Base-by-base conservation (phyloP, 2,113 vertebrate species). In the Irena cyanogastra region DNA sequence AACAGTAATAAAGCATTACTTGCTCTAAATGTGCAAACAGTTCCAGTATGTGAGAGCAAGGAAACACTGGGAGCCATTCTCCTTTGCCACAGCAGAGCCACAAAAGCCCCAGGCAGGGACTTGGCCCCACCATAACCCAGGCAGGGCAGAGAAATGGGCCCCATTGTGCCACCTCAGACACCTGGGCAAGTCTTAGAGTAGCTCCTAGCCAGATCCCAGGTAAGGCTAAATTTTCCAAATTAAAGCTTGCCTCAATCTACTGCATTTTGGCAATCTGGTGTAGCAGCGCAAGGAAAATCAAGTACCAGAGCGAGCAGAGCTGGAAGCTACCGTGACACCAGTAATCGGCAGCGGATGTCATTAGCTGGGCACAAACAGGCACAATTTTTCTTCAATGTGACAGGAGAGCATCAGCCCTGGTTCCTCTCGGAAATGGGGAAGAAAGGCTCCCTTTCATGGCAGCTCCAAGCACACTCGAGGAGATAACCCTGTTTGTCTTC, bases 1-100 rank as follows among this genome's bases (percentile, higher is more conserved):
- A 91, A 60, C 50, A 57, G 88, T 11, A 91, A 78, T 87, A 91
- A 95, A 95, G 80, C 61, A 69, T 35, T 94, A 78, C 71, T 94
- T 96, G 65, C 89, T 76, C 30, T 84, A 97, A 93, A 94, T 22
- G 28, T 22, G 76, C 87, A 79, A 92, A 77, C 68, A 56, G 44
- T 41, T 95, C 61, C 42, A 8, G 20, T 0, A 0, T 8, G 8
- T 44, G 45, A 86, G 37, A 52, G 71, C 19, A 23, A 1, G 11
- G 77, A 61, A 54, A n/a, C n/a, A 17, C 26, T 35, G 31, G 14
- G 65, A 33, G 27, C 42, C 1, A 1, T 33, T 82, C 17, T 54
- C 33, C 24, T 81, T 63, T 0, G 11, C 33, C 61, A 14, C 21
- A 42, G 45, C 54, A 41, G 16, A 61, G 50, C 42, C 50, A 12